These are phyloP conservation scores for Xestobium rufovillosum DNA, from an alignment of 2,888 invertebrate species.

Conservation along the genomic window DNA sequence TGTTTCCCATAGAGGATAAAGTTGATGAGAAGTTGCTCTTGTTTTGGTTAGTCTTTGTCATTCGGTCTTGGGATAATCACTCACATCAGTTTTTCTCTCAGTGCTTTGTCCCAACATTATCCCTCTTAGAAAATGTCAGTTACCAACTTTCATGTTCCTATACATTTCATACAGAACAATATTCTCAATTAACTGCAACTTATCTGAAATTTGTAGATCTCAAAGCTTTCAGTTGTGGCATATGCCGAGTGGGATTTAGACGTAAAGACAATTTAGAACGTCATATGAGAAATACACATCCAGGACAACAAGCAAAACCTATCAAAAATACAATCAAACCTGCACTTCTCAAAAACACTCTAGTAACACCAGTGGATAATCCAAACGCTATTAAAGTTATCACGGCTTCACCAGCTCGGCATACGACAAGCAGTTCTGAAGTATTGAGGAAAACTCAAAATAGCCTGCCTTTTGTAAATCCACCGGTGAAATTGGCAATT, in stretches of 20 bases:
- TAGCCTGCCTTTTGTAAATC: slow-evolving; percentile 43
- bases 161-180: no score
- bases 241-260: slow-evolving; percentile 63
- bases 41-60: no score
- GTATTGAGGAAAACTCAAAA: slow-evolving; percentile 32
- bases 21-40: no score
- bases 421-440: no score
- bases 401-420: slow-evolving; percentile 34
- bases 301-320: slow-evolving; percentile 40
- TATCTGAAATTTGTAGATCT: slow-evolving; percentile 46
- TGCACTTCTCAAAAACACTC: slow-evolving; percentile 15
- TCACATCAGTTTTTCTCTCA: no score
- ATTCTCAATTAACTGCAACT: slow-evolving; percentile 4
- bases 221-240: slow-evolving; percentile 62
- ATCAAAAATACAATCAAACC: slow-evolving; percentile 29
- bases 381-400: slow-evolving; percentile 44
- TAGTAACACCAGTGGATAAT: slow-evolving; percentile 32
- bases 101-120: no score
- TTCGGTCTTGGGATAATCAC: no score
- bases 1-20: no score
- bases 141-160: no score
- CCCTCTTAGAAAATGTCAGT: no score
- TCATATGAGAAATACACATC: slow-evolving; percentile 70
- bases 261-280: slow-evolving; percentile 72
- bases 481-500: slow-evolving; percentile 45